phyloP scores from a whole-genome alignment of 2,797 vertebrate genomes.

The Periparus ater region DNA sequence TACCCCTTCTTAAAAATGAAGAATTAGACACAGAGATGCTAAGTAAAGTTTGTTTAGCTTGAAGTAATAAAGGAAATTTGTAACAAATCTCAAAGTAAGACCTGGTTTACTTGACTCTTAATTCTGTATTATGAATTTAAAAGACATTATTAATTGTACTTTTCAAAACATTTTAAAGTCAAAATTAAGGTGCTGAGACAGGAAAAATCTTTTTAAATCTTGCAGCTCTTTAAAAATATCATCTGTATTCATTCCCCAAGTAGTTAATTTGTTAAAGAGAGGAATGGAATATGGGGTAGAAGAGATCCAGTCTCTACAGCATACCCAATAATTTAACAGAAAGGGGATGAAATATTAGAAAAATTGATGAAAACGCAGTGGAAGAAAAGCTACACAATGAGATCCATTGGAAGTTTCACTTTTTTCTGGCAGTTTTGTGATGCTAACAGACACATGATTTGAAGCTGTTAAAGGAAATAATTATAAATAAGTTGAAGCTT shows the following conservation, averaged over 20 bases:
- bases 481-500: constrained; percentile 28
- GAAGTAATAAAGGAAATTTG: background rate
- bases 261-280: background rate
- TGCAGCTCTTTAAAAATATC: background rate
- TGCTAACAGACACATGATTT: background rate
- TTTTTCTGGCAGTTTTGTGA: constrained; percentile 15
- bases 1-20: background rate
- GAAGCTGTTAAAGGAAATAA: background rate
- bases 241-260: background rate
- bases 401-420: background rate
- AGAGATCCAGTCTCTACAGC: background rate
- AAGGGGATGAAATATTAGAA: background rate
- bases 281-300: background rate
- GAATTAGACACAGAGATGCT: background rate
- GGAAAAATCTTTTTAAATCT: background rate
- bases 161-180: background rate
- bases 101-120: background rate
- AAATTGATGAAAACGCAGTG: background rate
- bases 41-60: background rate
- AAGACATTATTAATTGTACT: background rate
- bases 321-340: background rate
- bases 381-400: background rate
- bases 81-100: background rate
- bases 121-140: background rate
- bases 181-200: background rate